Evolutionary conservation across 2,888 invertebrate species (phyloP), one percentile per base, ranked within the genome.

Genomic region (Cosmia trapezina): DNA sequence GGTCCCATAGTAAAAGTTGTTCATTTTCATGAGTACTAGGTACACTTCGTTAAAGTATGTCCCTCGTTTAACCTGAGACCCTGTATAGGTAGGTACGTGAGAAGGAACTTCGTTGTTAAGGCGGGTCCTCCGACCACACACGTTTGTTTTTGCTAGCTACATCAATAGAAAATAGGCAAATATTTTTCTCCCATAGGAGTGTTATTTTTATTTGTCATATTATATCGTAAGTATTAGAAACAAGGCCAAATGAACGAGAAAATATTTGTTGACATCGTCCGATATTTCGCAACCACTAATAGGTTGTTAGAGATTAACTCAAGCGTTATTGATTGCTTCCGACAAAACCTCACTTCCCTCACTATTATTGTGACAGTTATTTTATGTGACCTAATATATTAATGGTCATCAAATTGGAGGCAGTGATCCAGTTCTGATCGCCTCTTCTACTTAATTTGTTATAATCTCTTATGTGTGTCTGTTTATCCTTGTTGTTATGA

Each of bases 321-420:
- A 53, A 72, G 22, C 72, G 63, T 79, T 51, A 78, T 53, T 67
- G 67, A 82, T 78, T 78, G 47, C 43, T 63, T 67, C 51, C 47
- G 62, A 63, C 71, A 71, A 65, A 79, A 45, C 54, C 57, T 66
- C 51, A 19, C 49, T 45, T 11, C 37, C 43, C 14, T 51, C 33
- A 49, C 37, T 62, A 65, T 62, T 60, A 51, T 56, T 62, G 67
- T 59, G 81, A 67, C 62, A 76, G 61, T 81, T 62, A 56, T 78
- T 61, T 76, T 81, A 70, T 69, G 19, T 11, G 60, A 47, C 41
- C 43, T 47, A 54, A 68, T 78, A 70, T 78, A 64, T 64, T 56
- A 47, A 76, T 60, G 47, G 43, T 19, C n/a, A 56, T 66, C 56
- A 47, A 75, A 61, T 60, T 51, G 59, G 49, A 63, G 47, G 22